Evolutionary conservation across 2,113 vertebrate species (phyloP).

Genomic region (Sphaerodactylus townsendi): DNA sequence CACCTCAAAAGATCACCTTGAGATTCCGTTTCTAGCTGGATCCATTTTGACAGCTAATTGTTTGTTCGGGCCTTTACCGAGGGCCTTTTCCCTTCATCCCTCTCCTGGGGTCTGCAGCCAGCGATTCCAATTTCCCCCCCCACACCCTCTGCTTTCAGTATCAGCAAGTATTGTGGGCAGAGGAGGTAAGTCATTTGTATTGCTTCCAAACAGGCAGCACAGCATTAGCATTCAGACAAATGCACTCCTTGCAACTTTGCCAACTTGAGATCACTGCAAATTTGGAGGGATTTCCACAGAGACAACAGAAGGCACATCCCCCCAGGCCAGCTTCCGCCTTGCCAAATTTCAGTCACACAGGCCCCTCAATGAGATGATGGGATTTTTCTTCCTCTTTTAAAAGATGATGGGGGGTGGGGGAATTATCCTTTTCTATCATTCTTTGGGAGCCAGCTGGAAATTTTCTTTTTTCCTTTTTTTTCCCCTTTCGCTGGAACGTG

Average conservation of each 20-base stretch:
- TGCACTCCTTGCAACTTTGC: constrained; percentile 33
- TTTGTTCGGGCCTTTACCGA: not conserved
- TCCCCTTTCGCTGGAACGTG: not conserved
- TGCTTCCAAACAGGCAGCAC: constrained; percentile 23
- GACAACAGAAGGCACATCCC: constrained; percentile 36
- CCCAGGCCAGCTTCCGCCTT: constrained; percentile 33
- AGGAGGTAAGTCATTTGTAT: constrained; percentile 27
- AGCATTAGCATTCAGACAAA: constrained; percentile 35
- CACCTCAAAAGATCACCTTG: constrained; percentile 14
- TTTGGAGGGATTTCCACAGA: constrained; percentile 37
- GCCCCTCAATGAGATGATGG: constrained; percentile 21
- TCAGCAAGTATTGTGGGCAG: constrained; percentile 17
- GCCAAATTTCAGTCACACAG: constrained; percentile 37
- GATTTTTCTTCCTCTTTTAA: constrained; percentile 3
- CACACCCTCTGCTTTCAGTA: not conserved
- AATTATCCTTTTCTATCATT: constrained; percentile 23
- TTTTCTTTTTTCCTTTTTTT: not conserved
- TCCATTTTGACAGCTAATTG: not conserved
- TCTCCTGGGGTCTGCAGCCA: not conserved
- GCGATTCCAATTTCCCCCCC: too few species aligned
- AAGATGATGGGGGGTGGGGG: not conserved
- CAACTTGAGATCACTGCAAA: constrained; percentile 42
- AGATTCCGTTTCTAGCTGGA: not conserved
- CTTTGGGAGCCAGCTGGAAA: constrained; percentile 4
- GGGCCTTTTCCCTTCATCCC: not conserved